Evolutionary conservation across 2,113 vertebrate genomes (phyloP).

Genomic region (Petromus typicus): DNA sequence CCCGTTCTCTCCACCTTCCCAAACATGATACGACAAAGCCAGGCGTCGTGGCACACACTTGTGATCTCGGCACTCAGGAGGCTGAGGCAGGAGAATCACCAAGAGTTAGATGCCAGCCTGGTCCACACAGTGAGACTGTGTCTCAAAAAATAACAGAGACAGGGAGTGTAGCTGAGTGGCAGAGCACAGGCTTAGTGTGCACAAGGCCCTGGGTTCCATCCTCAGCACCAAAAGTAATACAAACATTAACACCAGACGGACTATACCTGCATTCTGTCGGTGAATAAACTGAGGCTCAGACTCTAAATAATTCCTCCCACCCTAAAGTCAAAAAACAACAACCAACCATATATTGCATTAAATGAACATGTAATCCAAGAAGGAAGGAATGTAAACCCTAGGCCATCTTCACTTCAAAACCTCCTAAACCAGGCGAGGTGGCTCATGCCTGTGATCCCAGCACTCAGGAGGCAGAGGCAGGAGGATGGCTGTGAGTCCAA

Average conservation of each 20-base stretch:
- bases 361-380: neutral
- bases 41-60: neutral
- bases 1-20: neutral
- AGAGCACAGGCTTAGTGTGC: neutral
- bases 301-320: slow-evolving; percentile 13
- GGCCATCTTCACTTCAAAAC: neutral
- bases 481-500: too few species aligned
- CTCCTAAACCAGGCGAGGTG: too few species aligned
- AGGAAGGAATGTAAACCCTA: neutral
- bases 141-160: neutral
- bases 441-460: too few species aligned
- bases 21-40: neutral
- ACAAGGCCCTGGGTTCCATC: neutral
- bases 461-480: too few species aligned
- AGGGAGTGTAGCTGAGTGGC: neutral
- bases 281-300: neutral
- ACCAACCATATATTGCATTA: neutral
- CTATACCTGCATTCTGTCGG: neutral
- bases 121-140: neutral
- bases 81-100: neutral
- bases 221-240: neutral
- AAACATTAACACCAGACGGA: neutral
- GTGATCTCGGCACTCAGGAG: neutral
- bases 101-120: neutral
- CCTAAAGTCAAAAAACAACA: neutral